Base-by-base conservation (phyloP, 1,140 invertebrate genomes). In the Pissodes strobi region DNA sequence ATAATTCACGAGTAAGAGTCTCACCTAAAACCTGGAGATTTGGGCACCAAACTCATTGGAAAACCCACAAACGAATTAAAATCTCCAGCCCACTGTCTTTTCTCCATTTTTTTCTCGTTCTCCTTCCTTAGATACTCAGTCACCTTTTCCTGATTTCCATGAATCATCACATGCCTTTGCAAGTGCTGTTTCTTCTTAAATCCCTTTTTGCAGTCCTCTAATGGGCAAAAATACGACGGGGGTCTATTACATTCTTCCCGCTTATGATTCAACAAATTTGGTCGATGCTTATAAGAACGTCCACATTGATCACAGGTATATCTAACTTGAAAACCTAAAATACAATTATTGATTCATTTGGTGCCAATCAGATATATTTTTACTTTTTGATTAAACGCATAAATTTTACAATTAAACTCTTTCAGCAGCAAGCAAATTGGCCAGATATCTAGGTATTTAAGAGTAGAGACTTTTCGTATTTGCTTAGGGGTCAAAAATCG, bases 141-240 rank as follows among this genome's bases (percentile, higher is more conserved):
- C 5, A 59, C 37, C 12, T 59, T 39, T n/a, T 43, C 19, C 18
- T 27, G 66, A 37, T 71, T 58, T 19, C 62, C 53, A 45, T 72
- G 71, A 17, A 69, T 55, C 38, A 41, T 60, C 59, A 79, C 74
- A 64, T 83, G 82, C 27, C 79, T 70, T 25, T 80, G 77, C 27
- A 82, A 70, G 51, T 82, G 80, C 0, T 78, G 79, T 52, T 74
- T 79, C 55, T 76, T 89, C 69, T 90, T 88, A 49, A 89, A 88
- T 61, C 85, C 86, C 80, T 90, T 90, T 6, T 85, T 83, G 77
- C 90, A 92, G 10, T 59, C 45, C 1, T 46, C 41, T 10, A 72
- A 25, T 12, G 81, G 81, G 62, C 85, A 87, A 52, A 74, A 74
- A 67, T 74, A 68, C 2, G 69, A 72, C 2, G 74, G 74, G 4